Evolutionary conservation across 2,888 invertebrate genomes (phyloP), one percentile per base, ranked within the genome.

Genomic region (Gymnosoma rotundatum): DNA sequence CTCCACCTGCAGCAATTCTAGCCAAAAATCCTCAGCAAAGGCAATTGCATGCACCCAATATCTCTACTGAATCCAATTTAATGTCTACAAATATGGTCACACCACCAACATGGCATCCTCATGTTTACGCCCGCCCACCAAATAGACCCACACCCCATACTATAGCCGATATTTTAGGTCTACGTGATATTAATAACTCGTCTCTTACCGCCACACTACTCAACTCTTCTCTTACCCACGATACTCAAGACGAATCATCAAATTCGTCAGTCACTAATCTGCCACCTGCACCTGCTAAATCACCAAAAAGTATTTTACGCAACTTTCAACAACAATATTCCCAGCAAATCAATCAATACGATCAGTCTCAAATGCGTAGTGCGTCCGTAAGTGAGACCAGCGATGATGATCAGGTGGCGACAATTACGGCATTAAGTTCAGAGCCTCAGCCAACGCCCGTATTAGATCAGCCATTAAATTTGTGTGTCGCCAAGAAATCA

Each of bases 101-200:
- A 36, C 83, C 75, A 8, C 88, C 91, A 32, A 92, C 96, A 52
- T 98, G 98, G 97, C 98, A 97, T 93, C 96, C 97, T 48, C 98
- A 98, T 91, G 96, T 97, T 25, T 98, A 98, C 91, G 96, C 95
- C 3, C 95, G 95, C 88, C 95, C 97, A 14, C 96, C 96, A 12
- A 95, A 95, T 88, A 94, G 94, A 75, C 97, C 97, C 1, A 98
- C 98, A 1, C 96, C 97, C 6, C 97, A 97, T 92, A 94, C 95
- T 54, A 98, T 98, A 89, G 95, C 96, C 86, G 96, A 98, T 90
- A 98, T 98, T 87, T 93, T 98, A 88, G 97, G 97, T 25, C 93
- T 95, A 92, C 90, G 89, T 42, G 78, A 83, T 83, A 16, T 21
- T 36, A 36, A 25, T 58, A 75, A 69, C 60, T 38, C n/a, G 10